Evolutionary conservation across 2,888 invertebrate species (phyloP).

Genomic region (Ctena decussata): DNA sequence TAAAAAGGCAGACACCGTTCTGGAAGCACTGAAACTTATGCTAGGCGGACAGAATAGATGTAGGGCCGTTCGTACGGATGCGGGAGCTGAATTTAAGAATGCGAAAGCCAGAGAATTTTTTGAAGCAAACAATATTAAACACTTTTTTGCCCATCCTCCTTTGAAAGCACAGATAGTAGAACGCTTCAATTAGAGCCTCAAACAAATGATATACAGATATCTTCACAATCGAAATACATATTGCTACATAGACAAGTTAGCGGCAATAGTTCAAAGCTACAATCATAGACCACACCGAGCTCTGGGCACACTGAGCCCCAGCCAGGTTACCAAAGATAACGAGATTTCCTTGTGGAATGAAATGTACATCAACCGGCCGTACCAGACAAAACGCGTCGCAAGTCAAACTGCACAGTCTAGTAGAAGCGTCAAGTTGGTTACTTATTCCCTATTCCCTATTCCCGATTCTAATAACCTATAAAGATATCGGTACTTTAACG

Average conservation of each 20-base stretch:
- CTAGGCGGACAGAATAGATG: conserved; percentile 4
- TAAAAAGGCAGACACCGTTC: background rate
- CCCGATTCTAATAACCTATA: no score
- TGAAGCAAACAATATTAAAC: background rate
- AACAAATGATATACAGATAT: conserved; percentile 9
- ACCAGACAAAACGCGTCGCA: background rate
- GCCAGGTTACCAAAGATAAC: background rate
- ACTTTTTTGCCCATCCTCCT: conserved; percentile 4
- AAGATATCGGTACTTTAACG: no score
- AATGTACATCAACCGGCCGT: background rate
- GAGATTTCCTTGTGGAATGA: conserved; percentile 7
- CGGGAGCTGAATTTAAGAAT: background rate
- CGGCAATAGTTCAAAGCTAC: background rate
- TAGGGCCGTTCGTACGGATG: background rate
- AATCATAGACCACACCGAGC: background rate
- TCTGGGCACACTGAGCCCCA: background rate
- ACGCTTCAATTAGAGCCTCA: background rate
- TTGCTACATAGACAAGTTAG: background rate
- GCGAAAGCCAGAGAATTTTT: background rate
- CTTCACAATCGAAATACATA: background rate
- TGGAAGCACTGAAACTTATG: background rate
- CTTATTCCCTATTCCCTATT: no score
- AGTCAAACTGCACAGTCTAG: background rate
- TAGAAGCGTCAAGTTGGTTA: no score
- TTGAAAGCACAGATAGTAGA: conserved; percentile 8